These are phyloP conservation scores for Smutsia gigantea DNA, from an alignment of 2,797 vertebrate species.

Conservation along the genomic window DNA sequence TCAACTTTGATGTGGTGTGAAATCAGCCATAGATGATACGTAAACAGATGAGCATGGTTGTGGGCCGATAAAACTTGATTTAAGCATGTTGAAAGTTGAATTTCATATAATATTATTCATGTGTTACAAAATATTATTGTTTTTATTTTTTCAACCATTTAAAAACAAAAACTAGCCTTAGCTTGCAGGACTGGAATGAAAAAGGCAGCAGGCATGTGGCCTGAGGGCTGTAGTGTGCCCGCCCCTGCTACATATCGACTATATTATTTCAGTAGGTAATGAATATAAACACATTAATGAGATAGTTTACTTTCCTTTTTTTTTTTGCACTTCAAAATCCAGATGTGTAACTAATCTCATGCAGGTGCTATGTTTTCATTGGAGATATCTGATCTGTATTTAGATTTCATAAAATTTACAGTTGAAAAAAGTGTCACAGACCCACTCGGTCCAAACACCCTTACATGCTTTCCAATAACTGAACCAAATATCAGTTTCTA, in stretches of 20 bases:
- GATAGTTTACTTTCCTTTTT: not conserved
- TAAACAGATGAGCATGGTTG: not conserved
- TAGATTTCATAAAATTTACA: not conserved
- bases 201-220: not conserved
- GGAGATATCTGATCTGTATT: not conserved
- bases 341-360: not conserved
- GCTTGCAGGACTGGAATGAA: not conserved
- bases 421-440: not conserved
- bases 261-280: not conserved
- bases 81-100: not conserved
- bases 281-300: not conserved
- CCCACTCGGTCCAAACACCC: not conserved
- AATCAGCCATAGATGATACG: not conserved
- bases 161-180: not conserved
- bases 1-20: not conserved
- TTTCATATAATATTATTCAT: not conserved
- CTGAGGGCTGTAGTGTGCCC: accelerated
- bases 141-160: not conserved
- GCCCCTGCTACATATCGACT: not conserved
- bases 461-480: not conserved
- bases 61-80: not conserved
- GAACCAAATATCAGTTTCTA: not conserved
- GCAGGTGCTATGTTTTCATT: not conserved
- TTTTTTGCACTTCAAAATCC: not conserved
- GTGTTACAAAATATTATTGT: not conserved